Evolutionary conservation across 1,140 invertebrate genomes (phyloP).

Genomic region (Charaxes varanes): DNA sequence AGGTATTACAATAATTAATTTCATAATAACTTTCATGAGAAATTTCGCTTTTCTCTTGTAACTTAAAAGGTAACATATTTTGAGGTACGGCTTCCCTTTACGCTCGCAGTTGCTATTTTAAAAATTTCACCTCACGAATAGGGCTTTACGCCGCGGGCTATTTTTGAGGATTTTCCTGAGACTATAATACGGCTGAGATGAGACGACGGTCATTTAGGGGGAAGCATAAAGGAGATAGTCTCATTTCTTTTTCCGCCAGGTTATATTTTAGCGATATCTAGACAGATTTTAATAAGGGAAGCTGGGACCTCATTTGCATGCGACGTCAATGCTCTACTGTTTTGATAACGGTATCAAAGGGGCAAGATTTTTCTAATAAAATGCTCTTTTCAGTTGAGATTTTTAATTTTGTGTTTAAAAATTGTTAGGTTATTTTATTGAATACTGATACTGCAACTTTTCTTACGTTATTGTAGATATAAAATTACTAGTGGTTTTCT

Average conservation of each 20-base stretch:
- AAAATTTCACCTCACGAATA: conserved; percentile 27
- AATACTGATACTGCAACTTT: too few relatives aligned
- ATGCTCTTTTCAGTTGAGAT: conserved; percentile 1
- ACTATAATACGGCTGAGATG: conserved; percentile 23
- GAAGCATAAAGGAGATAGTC: conserved; percentile 22
- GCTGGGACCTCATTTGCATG: conserved; percentile 25
- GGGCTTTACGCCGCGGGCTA: conserved; percentile 19
- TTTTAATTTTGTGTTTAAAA: neutral
- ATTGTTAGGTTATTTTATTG: too few relatives aligned
- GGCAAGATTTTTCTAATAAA: conserved; percentile 13
- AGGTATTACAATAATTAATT: too few relatives aligned
- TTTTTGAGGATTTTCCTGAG: conserved; percentile 28
- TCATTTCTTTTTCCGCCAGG: conserved; percentile 19
- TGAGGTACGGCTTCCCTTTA: too few relatives aligned
- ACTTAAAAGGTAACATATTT: too few relatives aligned
- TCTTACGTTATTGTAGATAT: too few relatives aligned
- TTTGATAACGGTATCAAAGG: conserved; percentile 14
- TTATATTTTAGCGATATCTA: conserved; percentile 23
- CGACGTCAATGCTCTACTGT: conserved; percentile 20
- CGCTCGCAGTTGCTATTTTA: too few relatives aligned
- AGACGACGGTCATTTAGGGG: conserved; percentile 24
- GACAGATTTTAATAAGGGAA: conserved; percentile 28
- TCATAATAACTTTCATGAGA: too few relatives aligned
- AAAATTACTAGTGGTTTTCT: too few relatives aligned
- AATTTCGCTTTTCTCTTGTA: too few relatives aligned